phyloP scores from a whole-genome alignment of 2,797 vertebrate genomes.

The Lacerta agilis region DNA sequence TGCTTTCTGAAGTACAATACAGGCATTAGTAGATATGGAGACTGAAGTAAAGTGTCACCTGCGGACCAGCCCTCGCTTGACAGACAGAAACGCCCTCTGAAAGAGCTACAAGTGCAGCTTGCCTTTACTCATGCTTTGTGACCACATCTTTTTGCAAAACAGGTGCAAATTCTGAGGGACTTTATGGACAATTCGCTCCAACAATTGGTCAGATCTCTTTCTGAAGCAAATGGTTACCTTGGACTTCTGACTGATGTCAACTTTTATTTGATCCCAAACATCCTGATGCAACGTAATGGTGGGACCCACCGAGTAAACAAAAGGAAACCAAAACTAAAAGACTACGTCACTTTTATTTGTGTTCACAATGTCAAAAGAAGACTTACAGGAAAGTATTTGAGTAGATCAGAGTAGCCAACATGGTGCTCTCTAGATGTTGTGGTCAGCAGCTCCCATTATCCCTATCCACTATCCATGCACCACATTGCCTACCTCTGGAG shows the following conservation, averaged over 20 bases:
- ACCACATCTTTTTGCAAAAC: neutral
- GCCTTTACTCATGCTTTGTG: neutral
- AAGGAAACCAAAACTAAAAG: neutral
- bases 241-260: fast-evolving
- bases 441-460: too few species aligned
- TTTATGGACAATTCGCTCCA: neutral
- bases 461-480: too few species aligned
- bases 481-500: too few species aligned
- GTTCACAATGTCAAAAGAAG: neutral
- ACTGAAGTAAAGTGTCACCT: neutral
- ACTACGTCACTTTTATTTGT: neutral
- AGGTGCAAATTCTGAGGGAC: neutral
- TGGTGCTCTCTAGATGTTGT: too few species aligned
- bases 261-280: neutral
- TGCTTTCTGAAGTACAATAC: neutral
- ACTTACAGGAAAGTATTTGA: neutral
- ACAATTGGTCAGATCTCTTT: neutral
- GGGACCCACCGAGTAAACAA: neutral
- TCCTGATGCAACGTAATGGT: neutral
- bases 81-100: neutral
- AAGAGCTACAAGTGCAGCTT: neutral
- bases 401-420: neutral
- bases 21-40: neutral
- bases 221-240: neutral
- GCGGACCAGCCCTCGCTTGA: neutral